Conservation (phyloP, 1,140 invertebrate genomes). For the Eueides isabella region DNA sequence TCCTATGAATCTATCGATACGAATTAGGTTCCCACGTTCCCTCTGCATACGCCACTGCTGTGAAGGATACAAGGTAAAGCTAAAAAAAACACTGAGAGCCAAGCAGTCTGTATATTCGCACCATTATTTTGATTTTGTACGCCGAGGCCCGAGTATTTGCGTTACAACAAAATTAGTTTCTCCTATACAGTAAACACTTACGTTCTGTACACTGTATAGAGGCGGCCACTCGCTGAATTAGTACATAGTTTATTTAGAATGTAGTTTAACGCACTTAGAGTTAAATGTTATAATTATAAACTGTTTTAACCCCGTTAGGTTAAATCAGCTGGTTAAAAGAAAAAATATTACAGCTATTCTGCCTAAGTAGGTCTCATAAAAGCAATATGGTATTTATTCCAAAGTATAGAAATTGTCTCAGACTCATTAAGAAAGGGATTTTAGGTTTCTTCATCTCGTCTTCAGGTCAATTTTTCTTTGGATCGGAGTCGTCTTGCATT, state of each 20-base stretch:
- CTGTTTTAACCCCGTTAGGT: background rate
- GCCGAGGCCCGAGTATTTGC: slow-evolving; percentile 33
- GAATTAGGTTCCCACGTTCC: too few relatives aligned
- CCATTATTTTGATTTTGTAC: slow-evolving; percentile 31
- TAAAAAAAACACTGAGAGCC: slow-evolving; percentile 33
- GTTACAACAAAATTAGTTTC: slow-evolving; percentile 25
- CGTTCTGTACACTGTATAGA: background rate
- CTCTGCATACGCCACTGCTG: too few relatives aligned
- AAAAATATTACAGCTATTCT: background rate
- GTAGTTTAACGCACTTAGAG: slow-evolving; percentile 8
- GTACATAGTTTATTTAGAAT: slow-evolving; percentile 3
- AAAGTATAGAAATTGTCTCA: background rate
- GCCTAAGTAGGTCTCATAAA: background rate
- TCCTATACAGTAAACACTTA: slow-evolving; percentile 6
- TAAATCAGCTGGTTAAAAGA: background rate
- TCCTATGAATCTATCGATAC: too few relatives aligned
- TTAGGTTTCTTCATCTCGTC: too few relatives aligned
- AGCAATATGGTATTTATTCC: background rate
- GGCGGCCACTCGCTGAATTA: background rate
- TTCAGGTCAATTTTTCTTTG: too few relatives aligned
- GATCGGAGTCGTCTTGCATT: too few relatives aligned
- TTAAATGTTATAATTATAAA: slow-evolving; percentile 6
- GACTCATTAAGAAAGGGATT: too few relatives aligned
- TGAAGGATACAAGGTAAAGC: background rate
- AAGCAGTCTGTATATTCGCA: slow-evolving; percentile 37